Base-by-base conservation (phyloP, 2,113 vertebrate species). In the Talpa occidentalis region DNA sequence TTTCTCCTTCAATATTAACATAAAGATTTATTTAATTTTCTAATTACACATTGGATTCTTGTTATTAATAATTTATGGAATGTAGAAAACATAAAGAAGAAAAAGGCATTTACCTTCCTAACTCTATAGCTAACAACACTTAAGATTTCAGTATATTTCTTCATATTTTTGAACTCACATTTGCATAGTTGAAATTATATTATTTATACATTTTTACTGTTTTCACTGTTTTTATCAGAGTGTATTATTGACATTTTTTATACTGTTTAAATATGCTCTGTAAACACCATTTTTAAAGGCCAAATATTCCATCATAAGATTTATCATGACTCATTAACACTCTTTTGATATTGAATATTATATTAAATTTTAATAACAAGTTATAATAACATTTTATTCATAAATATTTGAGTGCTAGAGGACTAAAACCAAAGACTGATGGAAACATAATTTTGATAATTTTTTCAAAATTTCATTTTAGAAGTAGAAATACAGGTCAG, bases 381-480 rank as follows among this genome's bases (percentile, higher is more conserved):
- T 67, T 56, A 4, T 30, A 56, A 77, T 67, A 83, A 66, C 6
- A 64, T 90, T 90, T 79, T 37, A 47, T 78, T 6, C 32, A 77
- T 83, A 84, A 80, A 60, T 92, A 49, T 60, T 70, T 73, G 73
- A 32, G 35, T 60, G 2, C 16, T 56, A 56, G 54, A 56, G 54
- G 21, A 22, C 54, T 56, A 56, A 56, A 56, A 54, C 15, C 17
- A 54, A 54, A 56, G 54, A 56, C 21, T 56, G 54, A 56, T 21
- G 6, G 19, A 56, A 56, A 56, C 21, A 56, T 56, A 19, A 90
- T 87, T 90, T 87, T 70, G 12, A 92, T 82, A 70, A 90, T 93
- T 94, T 94, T 79, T 37, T 79, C 24, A 64, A 19, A 87, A 74
- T 91, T 91, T 90, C 82, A 9, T 77, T 81, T 96, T 78, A 88